These are phyloP conservation scores for Drosophila miranda DNA, from an alignment of 1,140 invertebrate genomes.

Conservation along the genomic window DNA sequence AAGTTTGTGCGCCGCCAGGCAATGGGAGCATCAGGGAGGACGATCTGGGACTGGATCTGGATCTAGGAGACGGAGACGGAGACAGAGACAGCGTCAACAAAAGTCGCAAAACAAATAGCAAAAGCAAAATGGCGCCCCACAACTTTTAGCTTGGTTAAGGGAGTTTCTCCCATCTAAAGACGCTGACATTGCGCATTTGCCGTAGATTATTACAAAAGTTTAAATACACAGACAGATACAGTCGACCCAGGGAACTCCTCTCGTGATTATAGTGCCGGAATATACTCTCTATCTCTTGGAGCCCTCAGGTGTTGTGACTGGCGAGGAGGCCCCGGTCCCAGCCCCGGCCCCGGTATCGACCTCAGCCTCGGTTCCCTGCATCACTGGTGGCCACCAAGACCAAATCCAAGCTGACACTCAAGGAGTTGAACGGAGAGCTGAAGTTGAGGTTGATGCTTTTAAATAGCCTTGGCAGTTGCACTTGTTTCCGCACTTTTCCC, in stretches of 20 bases:
- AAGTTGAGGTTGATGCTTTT: conserved; percentile 55
- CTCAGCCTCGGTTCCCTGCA: not conserved
- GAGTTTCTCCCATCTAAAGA: conserved; percentile 37
- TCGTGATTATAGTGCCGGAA: conserved; percentile 44
- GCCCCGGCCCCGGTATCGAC: not conserved
- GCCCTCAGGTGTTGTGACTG: conserved; percentile 65
- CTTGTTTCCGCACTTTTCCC: conserved; percentile 48
- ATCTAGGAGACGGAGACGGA: conserved; percentile 18
- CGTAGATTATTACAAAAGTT: conserved; percentile 78
- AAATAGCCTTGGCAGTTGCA: conserved; percentile 71
- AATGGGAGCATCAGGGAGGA: not conserved
- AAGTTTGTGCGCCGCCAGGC: conserved; percentile 56
- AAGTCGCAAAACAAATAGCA: conserved; percentile 75
- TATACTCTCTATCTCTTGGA: conserved; percentile 17
- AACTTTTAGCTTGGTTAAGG: conserved; percentile 40
- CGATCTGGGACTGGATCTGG: conserved; percentile 19
- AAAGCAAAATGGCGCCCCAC: conserved; percentile 69
- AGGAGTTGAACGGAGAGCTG: conserved; percentile 38
- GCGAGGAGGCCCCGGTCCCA: not conserved
- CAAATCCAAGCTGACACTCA: conserved; percentile 41
- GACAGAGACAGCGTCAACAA: conserved; percentile 67
- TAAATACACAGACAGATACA: conserved; percentile 69
- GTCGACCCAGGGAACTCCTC: conserved; percentile 38
- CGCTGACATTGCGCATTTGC: conserved; percentile 73
- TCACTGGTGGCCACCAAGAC: conserved; percentile 29